These are phyloP conservation scores for Lacerta bilineata DNA, from an alignment of 2,797 vertebrate genomes.

Conservation along the genomic window DNA sequence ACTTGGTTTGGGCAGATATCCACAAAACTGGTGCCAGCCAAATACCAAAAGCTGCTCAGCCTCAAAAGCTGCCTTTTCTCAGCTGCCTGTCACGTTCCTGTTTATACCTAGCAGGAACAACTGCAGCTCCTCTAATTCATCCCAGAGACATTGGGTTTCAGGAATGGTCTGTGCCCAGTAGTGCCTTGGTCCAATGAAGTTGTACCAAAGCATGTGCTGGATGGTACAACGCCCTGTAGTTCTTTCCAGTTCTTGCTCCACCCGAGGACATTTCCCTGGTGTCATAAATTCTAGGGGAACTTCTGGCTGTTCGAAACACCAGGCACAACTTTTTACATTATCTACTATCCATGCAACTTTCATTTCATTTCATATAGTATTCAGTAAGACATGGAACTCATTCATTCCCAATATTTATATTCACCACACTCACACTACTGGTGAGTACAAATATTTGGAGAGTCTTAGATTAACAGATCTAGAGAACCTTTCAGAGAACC, in stretches of 20 bases:
- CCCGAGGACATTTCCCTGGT: neutral
- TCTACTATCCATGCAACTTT: too few relatives aligned
- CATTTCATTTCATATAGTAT: too few relatives aligned
- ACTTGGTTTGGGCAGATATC: conserved; percentile 39
- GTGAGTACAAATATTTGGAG: too few relatives aligned
- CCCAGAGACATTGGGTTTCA: conserved; percentile 23
- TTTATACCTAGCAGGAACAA: conserved; percentile 15
- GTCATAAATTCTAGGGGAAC: neutral
- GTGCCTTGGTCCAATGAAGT: neutral
- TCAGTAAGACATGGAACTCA: too few relatives aligned
- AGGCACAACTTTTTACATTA: too few relatives aligned
- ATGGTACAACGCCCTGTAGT: neutral
- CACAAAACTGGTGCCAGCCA: conserved; percentile 55
- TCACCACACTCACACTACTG: too few relatives aligned
- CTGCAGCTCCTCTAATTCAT: conserved; percentile 32
- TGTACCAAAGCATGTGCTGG: neutral
- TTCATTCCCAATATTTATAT: too few relatives aligned
- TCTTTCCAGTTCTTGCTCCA: neutral
- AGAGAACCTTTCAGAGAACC: too few relatives aligned
- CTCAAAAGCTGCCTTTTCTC: conserved; percentile 51
- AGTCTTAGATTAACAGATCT: too few relatives aligned
- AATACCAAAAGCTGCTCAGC: neutral
- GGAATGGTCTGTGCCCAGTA: neutral
- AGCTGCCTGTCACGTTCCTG: conserved; percentile 14
- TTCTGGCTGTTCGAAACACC: too few relatives aligned